phyloP scores from a whole-genome alignment of 2,888 invertebrate genomes.

The Sepiola atlantica region DNA sequence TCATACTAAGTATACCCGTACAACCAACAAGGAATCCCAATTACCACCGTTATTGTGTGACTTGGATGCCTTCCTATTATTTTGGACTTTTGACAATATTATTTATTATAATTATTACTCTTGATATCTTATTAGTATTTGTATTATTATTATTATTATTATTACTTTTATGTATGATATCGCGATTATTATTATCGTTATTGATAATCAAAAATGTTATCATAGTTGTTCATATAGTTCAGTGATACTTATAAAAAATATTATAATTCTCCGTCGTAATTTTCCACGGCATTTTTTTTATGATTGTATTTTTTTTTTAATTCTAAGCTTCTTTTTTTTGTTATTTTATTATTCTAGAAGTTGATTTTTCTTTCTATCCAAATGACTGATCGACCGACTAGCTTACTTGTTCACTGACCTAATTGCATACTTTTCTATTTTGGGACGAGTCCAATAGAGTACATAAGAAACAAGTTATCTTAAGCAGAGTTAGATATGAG shows the following conservation, averaged over 20 bases:
- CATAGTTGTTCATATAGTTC: too few species aligned
- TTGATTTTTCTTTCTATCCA: neutral
- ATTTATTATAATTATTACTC: constrained; percentile 9
- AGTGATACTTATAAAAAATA: too few species aligned
- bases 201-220: neutral
- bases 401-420: neutral
- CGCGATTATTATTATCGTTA: neutral
- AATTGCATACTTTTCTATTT: neutral
- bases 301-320: neutral
- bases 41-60: neutral
- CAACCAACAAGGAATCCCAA: neutral
- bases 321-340: neutral
- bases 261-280: neutral
- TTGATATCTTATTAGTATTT: neutral
- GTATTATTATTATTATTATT: neutral
- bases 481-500: too few species aligned
- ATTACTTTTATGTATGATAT: neutral
- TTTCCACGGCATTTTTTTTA: neutral
- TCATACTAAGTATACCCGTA: neutral
- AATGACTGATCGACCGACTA: neutral
- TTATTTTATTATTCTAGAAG: neutral
- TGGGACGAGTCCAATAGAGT: neutral
- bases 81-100: neutral
- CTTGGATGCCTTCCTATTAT: neutral
- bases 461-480: neutral